Conservation (phyloP, 2,797 vertebrate genomes). For the Petrocephalus sullivani region DNA sequence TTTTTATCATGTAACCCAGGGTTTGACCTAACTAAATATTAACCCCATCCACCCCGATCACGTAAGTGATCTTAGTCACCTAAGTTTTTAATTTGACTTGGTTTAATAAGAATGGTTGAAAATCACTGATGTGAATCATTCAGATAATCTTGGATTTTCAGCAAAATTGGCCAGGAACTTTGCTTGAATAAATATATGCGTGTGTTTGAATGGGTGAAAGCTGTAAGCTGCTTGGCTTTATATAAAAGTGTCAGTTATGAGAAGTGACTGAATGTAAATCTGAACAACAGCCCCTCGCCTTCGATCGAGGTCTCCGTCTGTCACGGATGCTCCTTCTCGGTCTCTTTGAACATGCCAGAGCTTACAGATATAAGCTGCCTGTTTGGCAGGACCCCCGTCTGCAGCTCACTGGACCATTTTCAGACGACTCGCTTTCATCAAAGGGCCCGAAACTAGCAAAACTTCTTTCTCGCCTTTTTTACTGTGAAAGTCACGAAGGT, state of each 20-base stretch:
- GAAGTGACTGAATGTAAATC: constrained; percentile 4
- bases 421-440: neutral
- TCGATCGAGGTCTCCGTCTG: neutral
- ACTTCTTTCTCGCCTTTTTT: neutral
- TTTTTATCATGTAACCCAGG: too few species aligned
- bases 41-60: neutral
- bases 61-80: neutral
- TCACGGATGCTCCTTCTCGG: neutral
- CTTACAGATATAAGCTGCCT: neutral
- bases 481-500: neutral
- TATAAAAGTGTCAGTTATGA: neutral
- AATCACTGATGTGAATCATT: neutral
- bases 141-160: neutral
- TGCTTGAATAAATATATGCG: neutral
- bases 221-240: neutral
- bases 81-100: neutral
- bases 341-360: neutral
- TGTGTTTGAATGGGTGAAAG: neutral
- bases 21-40: too few species aligned
- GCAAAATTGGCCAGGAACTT: neutral
- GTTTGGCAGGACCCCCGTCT: neutral
- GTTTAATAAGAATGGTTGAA: neutral
- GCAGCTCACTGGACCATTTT: neutral
- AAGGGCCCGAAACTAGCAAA: neutral
- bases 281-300: neutral